A percentile compares a stretch with the other conserved stretches of the same genome.
Conservation (phyloP, 2,888 invertebrate genomes). For the Ischnus inquisitorius region DNA sequence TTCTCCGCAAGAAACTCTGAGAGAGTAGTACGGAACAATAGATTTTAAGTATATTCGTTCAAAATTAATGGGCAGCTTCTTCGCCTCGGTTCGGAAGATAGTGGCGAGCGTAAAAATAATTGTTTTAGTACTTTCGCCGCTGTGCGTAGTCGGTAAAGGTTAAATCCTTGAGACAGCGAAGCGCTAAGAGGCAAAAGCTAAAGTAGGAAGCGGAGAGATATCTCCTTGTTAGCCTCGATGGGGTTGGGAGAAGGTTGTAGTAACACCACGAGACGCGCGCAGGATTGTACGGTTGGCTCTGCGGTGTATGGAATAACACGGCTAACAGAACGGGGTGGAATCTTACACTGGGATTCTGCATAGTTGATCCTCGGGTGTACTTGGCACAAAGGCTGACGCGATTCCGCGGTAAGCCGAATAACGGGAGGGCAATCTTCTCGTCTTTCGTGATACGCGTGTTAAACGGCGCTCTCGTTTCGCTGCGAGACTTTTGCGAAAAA, state of each 20-base stretch:
- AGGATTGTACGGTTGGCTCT: neutral
- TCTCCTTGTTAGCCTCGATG: neutral
- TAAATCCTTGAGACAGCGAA: neutral
- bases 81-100: neutral
- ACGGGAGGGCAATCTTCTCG: neutral
- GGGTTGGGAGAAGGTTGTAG: neutral
- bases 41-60: neutral
- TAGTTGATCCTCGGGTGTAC: constrained; percentile 12
- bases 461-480: constrained; percentile 20
- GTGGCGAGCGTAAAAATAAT: neutral
- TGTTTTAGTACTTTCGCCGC: neutral
- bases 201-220: neutral
- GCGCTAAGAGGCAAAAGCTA: neutral
- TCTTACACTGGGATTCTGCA: neutral
- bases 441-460: constrained; percentile 2
- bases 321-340: constrained; percentile 7
- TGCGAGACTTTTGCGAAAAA: neutral
- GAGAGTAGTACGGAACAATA: too few relatives aligned
- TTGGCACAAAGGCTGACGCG: constrained; percentile 24
- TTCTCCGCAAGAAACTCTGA: too few relatives aligned
- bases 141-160: neutral
- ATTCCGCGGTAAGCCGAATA: neutral
- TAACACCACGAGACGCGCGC: neutral
- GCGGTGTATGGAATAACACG: constrained; percentile 20
- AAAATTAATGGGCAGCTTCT: neutral